A percentile compares a stretch with the other conserved stretches of the same genome.
Conservation (phyloP, 2,113 vertebrate species). For the Lates calcarifer region DNA sequence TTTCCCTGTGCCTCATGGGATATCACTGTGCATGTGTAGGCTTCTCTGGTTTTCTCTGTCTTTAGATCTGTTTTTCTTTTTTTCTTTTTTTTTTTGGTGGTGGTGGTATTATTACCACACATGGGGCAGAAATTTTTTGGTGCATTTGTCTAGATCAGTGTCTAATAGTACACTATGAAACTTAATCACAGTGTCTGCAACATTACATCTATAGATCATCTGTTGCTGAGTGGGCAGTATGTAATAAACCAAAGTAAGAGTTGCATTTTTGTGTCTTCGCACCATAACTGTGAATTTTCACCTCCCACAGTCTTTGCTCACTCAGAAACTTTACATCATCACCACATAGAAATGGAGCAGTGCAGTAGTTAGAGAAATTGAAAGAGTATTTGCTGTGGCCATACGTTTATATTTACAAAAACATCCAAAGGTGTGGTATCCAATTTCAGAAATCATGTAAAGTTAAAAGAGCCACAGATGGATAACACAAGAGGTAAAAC, state of each 20-base stretch:
- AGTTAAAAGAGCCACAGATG: background rate
- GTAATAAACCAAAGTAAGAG: constrained; percentile 40
- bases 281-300: constrained; percentile 49
- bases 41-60: constrained; percentile 13
- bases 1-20: constrained; percentile 52
- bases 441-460: background rate
- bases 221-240: constrained; percentile 53
- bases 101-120: background rate
- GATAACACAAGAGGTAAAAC: background rate
- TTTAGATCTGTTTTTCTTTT: background rate
- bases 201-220: constrained; percentile 29
- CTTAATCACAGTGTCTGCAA: constrained; percentile 6
- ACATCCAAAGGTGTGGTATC: background rate
- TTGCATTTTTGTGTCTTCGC: constrained; percentile 59
- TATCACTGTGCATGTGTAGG: constrained; percentile 11
- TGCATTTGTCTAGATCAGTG: background rate
- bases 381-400: background rate
- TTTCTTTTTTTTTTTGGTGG: too few species aligned
- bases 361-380: background rate
- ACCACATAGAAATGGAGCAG: background rate
- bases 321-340: constrained; percentile 46
- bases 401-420: background rate
- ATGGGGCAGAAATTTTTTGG: background rate
- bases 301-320: constrained; percentile 49
- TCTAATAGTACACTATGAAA: background rate